Evolutionary conservation across 2,888 invertebrate genomes (phyloP).

Genomic region (Microctonus brassicae): DNA sequence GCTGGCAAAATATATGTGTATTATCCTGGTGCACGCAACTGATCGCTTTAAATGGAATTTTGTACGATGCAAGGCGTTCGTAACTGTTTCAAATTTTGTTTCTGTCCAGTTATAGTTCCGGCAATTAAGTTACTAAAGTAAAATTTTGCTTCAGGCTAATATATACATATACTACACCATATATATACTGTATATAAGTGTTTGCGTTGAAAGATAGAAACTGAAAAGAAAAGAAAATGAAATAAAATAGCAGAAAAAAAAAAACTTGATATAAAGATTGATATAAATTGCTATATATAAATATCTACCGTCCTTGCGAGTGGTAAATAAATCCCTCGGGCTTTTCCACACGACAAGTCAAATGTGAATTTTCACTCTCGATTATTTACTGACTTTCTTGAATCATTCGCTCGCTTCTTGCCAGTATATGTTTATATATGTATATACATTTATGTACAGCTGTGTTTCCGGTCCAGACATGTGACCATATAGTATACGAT

Average conservation of each 20-base stretch:
- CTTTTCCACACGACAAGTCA: constrained; percentile 2
- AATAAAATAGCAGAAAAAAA: background rate
- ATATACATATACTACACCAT: background rate
- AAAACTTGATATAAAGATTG: background rate
- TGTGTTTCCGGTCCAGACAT: too few relatives aligned
- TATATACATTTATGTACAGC: background rate
- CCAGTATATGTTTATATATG: background rate
- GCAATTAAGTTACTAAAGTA: constrained; percentile 15
- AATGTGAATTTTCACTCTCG: constrained; percentile 22
- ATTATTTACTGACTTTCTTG: constrained; percentile 15
- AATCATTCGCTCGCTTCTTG: background rate
- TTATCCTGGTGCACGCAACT: background rate
- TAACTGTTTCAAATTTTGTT: background rate
- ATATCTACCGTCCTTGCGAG: background rate
- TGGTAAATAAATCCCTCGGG: constrained; percentile 2
- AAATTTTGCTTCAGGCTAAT: background rate
- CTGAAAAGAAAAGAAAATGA: background rate
- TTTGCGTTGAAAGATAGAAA: background rate
- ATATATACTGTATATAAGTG: too few relatives aligned
- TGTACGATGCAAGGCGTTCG: background rate
- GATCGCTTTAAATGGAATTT: background rate
- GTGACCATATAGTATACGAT: background rate
- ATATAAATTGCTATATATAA: background rate
- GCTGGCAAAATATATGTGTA: too few relatives aligned
- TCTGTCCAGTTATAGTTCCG: constrained; percentile 5